Base-by-base conservation (phyloP, 2,113 vertebrate genomes). In the Cheilinus undulatus region DNA sequence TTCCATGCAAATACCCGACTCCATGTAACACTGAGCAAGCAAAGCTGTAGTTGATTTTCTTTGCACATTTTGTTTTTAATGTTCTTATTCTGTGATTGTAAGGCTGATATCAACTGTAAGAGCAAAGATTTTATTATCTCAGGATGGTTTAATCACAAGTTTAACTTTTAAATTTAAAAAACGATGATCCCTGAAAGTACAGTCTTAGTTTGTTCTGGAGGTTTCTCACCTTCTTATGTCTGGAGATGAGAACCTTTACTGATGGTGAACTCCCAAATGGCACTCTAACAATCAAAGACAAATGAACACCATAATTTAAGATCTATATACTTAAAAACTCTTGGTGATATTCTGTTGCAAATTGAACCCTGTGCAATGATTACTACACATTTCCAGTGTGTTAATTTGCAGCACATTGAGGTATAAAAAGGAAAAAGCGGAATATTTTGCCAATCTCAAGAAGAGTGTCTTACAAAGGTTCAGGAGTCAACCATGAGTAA, bases 191-290 rank as follows among this genome's bases (percentile, higher is more conserved):
- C 36, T 38, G 36, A 38, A 38, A 38, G 36, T 38, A 38, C 14
- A 38, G 36, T 84, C 72, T 84, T 83, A 58, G 52, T 17, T 38
- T 8, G 14, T 1, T n/a, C 0, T 4, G 34, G 11, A 7, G 27
- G 27, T n/a, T 46, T 22, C 22, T 63, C 69, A 12, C 11, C 11
- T 1, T 53, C 57, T 71, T 43, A 24, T 30, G 5, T 52, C 26
- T 19, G 38, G 14, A 67, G 38, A 67, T n/a, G 2, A 64, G 30
- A 3, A 19, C 50, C 43, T 15, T 22, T 0, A 53, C 50, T 54
- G 4, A 11, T 54, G 63, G n/a, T 52, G 8, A 11, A 34, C 32
- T 34, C 32, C 32, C 11, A 19, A 20, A n/a, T n/a, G 9, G 5
- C 0, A n/a, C 24, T 28, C 15, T 7, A 1, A 14, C 19, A 43